Evolutionary conservation across 2,113 vertebrate species (phyloP), one percentile per base, ranked within the genome.

Genomic region (Salvelinus sp.): DNA sequence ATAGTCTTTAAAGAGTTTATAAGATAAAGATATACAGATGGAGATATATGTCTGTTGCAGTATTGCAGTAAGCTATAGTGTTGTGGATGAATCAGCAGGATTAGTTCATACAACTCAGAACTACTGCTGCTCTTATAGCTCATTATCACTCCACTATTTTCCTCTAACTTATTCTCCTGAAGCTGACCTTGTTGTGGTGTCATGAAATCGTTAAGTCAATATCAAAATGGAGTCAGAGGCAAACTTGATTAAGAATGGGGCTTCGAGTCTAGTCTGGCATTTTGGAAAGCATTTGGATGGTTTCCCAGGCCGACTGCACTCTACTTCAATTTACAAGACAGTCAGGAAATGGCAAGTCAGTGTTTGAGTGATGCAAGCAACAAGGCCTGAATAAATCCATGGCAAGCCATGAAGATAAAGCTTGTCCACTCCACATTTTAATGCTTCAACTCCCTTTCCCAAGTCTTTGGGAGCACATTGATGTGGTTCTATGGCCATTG

Each of bases 261-360:
- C 70, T 76, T 77, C 23, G 69, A 28, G 20, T 73, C 25, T 60
- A 62, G 81, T 83, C 67, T 73, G n/a, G 58, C 67, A 80, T 76
- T 57, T 30, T 57, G 30, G 70, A 62, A 84, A 74, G 69, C 67
- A 77, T 72, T 76, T 87, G 87, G 72, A 77, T 72, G 30, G 28
- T 14, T 79, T 86, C 76, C 78, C 60, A 69, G 69, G 58, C 38
- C 9, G 38, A 44, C 38, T 10, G 38, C 38, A 44, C 9, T 44
- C 38, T 44, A 44, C 38, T 44, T 44, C 38, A 44, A 44, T 44
- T 44, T 44, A 44, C 38, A 44, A 44, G 38, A 44, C 38, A 10
- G 38, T 44, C 68, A 1, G 70, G 83, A 86, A 81, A 85, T 18
- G 38, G 38, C 38, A 44, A 44, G 38, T 44, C 38, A 44, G 38